A percentile compares a stretch with the other conserved stretches of the same genome.
phyloP scores from a whole-genome alignment of 2,113 vertebrate genomes.

The Lates calcarifer region DNA sequence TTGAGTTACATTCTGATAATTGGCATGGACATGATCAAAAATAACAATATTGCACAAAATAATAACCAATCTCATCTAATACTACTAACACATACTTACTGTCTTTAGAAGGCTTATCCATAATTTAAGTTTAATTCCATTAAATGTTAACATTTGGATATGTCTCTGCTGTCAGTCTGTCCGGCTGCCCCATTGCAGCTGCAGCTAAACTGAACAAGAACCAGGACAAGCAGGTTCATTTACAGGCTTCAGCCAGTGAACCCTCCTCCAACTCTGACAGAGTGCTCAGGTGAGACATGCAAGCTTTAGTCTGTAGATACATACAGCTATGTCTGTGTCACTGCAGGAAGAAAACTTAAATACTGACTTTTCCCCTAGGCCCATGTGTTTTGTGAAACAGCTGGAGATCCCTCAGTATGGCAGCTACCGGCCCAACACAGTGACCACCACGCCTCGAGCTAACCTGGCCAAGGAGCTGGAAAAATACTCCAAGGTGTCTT shows the following conservation, averaged over 20 bases:
- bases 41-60: neutral
- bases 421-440: slow-evolving; percentile 92
- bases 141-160: neutral
- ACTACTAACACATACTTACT: slow-evolving; percentile 47
- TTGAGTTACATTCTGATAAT: neutral
- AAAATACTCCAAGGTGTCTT: slow-evolving; percentile 99
- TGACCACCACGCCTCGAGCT: slow-evolving; percentile 93
- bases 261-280: slow-evolving; percentile 90
- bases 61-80: slow-evolving; percentile 16
- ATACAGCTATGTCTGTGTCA: neutral
- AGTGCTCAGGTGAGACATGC: slow-evolving; percentile 91
- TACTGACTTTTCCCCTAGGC: slow-evolving; percentile 81
- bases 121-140: slow-evolving; percentile 7
- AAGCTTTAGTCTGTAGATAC: neutral
- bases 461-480: slow-evolving; percentile 99
- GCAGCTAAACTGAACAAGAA: slow-evolving; percentile 95
- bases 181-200: slow-evolving; percentile 97
- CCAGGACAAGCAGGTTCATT: slow-evolving; percentile 90
- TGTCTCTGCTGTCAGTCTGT: slow-evolving; percentile 86
- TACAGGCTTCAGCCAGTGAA: slow-evolving; percentile 87
- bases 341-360: neutral
- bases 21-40: neutral
- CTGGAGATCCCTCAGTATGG: slow-evolving; percentile 97
- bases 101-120: neutral
- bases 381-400: slow-evolving; percentile 99